These are phyloP conservation scores for Cydia fagiglandana DNA, from an alignment of 1,140 invertebrate genomes.

Conservation along the genomic window DNA sequence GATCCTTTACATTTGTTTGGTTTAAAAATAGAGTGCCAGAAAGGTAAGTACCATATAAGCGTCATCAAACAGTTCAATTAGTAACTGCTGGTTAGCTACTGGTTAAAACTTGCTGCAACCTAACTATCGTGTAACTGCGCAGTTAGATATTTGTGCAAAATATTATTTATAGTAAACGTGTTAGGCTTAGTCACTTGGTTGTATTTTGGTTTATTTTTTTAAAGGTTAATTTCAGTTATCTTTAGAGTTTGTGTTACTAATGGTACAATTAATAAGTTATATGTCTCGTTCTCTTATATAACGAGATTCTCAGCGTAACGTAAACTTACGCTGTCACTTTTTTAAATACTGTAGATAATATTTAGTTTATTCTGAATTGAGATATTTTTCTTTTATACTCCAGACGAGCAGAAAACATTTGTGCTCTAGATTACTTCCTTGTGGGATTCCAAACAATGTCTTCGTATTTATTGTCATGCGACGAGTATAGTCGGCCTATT, in stretches of 20 bases:
- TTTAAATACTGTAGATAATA: too few relatives aligned
- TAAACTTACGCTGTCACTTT: too few relatives aligned
- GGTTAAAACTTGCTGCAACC: not conserved
- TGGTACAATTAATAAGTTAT: too few relatives aligned
- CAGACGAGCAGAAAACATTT: not conserved
- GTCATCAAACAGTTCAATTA: constrained; percentile 25
- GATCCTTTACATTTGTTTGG: not conserved
- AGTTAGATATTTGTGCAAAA: constrained; percentile 18
- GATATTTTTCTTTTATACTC: not conserved
- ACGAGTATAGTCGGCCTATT: not conserved
- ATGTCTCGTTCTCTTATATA: too few relatives aligned
- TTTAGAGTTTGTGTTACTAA: too few relatives aligned
- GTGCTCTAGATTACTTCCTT: not conserved
- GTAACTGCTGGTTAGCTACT: not conserved
- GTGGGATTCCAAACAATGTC: not conserved
- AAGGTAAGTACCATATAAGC: constrained; percentile 25
- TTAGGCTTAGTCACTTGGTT: not conserved
- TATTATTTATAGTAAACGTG: not conserved
- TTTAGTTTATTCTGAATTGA: not conserved
- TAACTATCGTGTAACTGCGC: constrained; percentile 2
- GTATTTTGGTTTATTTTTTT: not conserved
- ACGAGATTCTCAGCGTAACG: too few relatives aligned
- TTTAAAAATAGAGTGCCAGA: not conserved
- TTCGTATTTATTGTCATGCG: not conserved
- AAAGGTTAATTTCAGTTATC: not conserved